Evolutionary conservation across 2,113 vertebrate genomes (phyloP).

Genomic region (Lasiurus borealis): DNA sequence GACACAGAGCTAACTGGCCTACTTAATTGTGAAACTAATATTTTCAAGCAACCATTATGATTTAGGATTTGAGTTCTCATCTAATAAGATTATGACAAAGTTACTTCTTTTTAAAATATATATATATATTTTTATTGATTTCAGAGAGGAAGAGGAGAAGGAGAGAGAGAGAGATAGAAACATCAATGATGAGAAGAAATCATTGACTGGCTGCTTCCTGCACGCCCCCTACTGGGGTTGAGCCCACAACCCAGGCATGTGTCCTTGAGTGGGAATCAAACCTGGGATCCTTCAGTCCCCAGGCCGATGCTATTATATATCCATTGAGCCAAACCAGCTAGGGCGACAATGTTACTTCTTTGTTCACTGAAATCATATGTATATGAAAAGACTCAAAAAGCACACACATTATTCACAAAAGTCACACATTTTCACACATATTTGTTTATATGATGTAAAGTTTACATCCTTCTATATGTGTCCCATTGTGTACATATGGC

Average conservation of each 20-base stretch:
- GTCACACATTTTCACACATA: neutral
- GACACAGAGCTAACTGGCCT: neutral
- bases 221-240: too few species aligned
- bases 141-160: too few species aligned
- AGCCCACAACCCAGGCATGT: too few species aligned
- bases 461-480: neutral
- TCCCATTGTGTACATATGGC: neutral
- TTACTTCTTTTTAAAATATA: neutral
- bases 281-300: too few species aligned
- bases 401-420: neutral
- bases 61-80: neutral
- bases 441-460: neutral
- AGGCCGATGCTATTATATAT: too few species aligned
- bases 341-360: neutral
- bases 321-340: too few species aligned
- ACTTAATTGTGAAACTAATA: neutral
- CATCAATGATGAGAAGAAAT: too few species aligned
- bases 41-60: neutral
- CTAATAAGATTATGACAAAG: neutral
- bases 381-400: neutral
- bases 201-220: too few species aligned
- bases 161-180: too few species aligned
- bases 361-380: neutral
- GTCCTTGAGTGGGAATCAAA: too few species aligned
- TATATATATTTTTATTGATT: too few species aligned